Evolutionary conservation across 2,888 invertebrate genomes (phyloP).

Genomic region (Lasioglossum malachurum): DNA sequence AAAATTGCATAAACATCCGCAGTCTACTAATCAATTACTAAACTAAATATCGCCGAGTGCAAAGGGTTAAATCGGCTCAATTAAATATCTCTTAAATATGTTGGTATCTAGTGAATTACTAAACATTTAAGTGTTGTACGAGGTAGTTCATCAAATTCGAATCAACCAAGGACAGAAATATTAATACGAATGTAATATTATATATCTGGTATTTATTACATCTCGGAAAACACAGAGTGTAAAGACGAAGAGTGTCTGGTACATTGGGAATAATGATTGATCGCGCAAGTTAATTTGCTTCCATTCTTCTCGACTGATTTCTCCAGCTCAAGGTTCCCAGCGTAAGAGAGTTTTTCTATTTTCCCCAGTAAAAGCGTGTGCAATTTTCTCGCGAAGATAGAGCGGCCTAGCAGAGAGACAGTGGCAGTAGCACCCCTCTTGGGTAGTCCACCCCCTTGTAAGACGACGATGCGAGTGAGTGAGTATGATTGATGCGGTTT

Average conservation of each 20-base stretch:
- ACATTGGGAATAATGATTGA: neutral
- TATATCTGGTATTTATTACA: neutral
- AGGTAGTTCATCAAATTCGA: too few relatives aligned
- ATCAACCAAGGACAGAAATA: neutral
- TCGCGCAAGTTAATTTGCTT: neutral
- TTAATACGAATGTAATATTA: neutral
- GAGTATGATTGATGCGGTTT: slow-evolving; percentile 83
- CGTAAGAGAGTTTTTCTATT: neutral
- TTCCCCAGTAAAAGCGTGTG: neutral
- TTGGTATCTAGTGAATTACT: too few relatives aligned
- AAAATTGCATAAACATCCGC: too few relatives aligned
- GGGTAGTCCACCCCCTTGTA: slow-evolving; percentile 62
- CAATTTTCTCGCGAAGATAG: slow-evolving; percentile 64
- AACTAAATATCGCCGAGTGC: too few relatives aligned
- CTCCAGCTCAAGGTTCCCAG: neutral
- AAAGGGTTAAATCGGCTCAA: too few relatives aligned
- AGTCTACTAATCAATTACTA: too few relatives aligned
- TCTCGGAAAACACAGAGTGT: neutral
- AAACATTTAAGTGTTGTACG: too few relatives aligned
- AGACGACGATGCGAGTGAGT: slow-evolving; percentile 78
- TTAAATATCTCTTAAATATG: too few relatives aligned
- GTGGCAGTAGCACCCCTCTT: slow-evolving; percentile 41
- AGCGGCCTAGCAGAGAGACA: slow-evolving; percentile 68
- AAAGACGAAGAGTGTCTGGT: neutral
- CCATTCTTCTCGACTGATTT: neutral